Base-by-base conservation (phyloP, 2,113 vertebrate species). In the Gadus chalcogrammus region DNA sequence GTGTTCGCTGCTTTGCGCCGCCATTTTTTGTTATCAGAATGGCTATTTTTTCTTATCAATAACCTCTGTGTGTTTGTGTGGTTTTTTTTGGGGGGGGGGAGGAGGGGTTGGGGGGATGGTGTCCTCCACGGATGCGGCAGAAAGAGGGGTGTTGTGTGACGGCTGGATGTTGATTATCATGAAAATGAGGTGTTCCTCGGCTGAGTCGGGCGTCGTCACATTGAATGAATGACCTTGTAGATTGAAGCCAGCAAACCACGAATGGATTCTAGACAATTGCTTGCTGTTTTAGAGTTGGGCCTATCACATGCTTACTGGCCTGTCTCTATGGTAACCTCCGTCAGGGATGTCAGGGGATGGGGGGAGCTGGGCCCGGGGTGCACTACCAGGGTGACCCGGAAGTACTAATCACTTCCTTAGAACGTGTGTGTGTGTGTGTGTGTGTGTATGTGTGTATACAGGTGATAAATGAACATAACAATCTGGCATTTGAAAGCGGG, bases 311-410 rank as follows among this genome's bases (percentile, higher is more conserved):
- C 88, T 89, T 76, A 69, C 88, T 89, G 85, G 88, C 84, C 87
- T 88, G 90, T 92, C 91, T 91, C 91, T 91, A 92, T 93, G 91
- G 91, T 91, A 93, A 93, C 91, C 85, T 87, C 79, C 81, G 80
- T 88, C 86, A 92, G 87, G 85, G 87, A 86, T 79, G 84, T 91
- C 84, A 84, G 81, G 72, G 78, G 71, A 76, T 64, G 60, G 56
- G 64, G 8, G n/a, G 77, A 73, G 62, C 79, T 75, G 77, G 31
- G 73, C 73, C 77, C 69, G 73, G 75, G 68, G 68, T 83, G 72
- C 63, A 63, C 42, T 69, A 70, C 65, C 58, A 42, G 58, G 69
- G 55, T 83, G 76, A 84, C 69, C 73, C 68, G 70, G 75, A 83
- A 74, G 31, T 65, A 20, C 72, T 79, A 70, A 74, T 82, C 64